Conservation (phyloP, 1,140 invertebrate species). For the Trichogramma pretiosum region DNA sequence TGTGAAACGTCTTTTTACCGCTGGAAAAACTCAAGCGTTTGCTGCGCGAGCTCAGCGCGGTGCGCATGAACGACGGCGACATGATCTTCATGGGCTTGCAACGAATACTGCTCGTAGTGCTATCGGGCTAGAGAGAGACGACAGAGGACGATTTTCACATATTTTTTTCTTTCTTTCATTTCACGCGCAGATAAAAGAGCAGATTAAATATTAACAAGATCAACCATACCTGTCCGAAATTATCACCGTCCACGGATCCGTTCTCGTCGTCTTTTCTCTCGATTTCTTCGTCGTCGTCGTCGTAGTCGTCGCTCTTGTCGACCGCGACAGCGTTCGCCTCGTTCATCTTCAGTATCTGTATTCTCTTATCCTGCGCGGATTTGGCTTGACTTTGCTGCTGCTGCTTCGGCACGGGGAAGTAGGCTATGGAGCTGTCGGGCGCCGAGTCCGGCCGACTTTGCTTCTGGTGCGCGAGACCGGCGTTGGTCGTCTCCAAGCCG, state of each 20-base stretch:
- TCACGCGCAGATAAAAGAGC: neutral
- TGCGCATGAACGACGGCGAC: constrained; percentile 57
- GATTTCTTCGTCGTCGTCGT: neutral
- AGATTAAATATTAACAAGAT: neutral
- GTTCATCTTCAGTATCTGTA: constrained; percentile 8
- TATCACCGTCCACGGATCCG: constrained; percentile 1
- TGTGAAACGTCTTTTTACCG: constrained; percentile 12
- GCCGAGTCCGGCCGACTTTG: constrained; percentile 26
- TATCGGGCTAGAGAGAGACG: neutral
- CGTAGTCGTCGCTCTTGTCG: neutral
- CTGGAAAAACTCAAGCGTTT: constrained; percentile 28
- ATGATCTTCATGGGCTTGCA: constrained; percentile 41
- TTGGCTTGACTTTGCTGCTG: neutral
- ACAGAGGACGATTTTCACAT: too few species aligned
- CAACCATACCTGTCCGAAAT: constrained; percentile 8
- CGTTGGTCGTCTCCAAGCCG: neutral
- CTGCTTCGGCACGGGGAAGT: constrained; percentile 14
- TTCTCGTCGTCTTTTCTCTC: neutral
- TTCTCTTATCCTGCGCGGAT: constrained; percentile 1
- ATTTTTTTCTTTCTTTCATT: neutral
- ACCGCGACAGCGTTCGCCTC: too few species aligned
- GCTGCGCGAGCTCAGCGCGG: constrained; percentile 47
- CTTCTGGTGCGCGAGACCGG: constrained; percentile 3
- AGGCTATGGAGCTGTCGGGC: constrained; percentile 21
- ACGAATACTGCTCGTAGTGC: neutral